Evolutionary conservation across 2,888 invertebrate genomes (phyloP), one percentile per base, ranked within the genome.

Genomic region (Lathronympha strigana): DNA sequence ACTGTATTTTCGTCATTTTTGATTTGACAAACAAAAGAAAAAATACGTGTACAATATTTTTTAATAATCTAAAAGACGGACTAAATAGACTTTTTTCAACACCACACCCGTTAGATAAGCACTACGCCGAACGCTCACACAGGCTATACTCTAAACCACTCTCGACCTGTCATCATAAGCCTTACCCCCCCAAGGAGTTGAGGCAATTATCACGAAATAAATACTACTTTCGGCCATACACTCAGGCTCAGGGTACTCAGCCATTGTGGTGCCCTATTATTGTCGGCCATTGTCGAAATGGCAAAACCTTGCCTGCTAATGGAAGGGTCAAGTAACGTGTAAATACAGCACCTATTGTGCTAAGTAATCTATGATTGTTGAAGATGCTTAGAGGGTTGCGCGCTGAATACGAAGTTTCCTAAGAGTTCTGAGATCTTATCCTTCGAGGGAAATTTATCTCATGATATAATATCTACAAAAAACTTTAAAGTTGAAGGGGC

Each of bases 281-380:
- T 69, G 66, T 61, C 57, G 63, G 23, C 75, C 73, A 76, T 78
- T 76, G 76, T 71, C 72, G 69, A 76, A 79, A 79, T 70, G 74
- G 75, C 68, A 53, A 73, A 76, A 63, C 69, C 74, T 73, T 73
- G 71, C 75, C 71, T 63, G 57, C 78, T 82, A 81, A 81, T 82
- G 81, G 82, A 79, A 79, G 69, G 72, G 68, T 68, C 69, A 71
- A 77, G 77, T 80, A 80, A 80, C 72, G 70, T 71, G 71, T 67
- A 72, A 70, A 73, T 71, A 73, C 61, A 28, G 66, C 38, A 60
- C 64, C 60, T 66, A 66, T 66, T 66, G 66, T 66, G 66, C 47
- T 66, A 61, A 66, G 54, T 66, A 53, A 66, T 66, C 66, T 66
- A 61, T 54, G 60, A 49, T 54, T 61, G 60, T 64, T 58, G 60